These are phyloP conservation scores for Neodon shergylaensis DNA, from an alignment of 2,113 vertebrate species.

Conservation along the genomic window DNA sequence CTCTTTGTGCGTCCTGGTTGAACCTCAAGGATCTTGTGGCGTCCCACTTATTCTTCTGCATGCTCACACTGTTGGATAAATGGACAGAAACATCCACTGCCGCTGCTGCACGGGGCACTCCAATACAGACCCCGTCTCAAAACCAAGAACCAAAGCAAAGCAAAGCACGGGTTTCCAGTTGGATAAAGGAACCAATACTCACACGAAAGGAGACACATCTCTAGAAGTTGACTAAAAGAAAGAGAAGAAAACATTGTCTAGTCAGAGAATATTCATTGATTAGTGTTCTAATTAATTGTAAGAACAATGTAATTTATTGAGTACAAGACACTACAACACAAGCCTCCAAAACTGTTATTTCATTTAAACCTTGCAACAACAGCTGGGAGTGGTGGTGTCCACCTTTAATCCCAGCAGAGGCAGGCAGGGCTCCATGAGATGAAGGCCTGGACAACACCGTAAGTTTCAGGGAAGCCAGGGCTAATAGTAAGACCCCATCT, in stretches of 20 bases:
- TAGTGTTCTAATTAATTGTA: conserved; percentile 13
- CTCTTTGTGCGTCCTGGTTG: conserved; percentile 98
- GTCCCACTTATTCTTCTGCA: conserved; percentile 98
- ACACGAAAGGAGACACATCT: conserved; percentile 95
- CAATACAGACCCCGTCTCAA: not conserved
- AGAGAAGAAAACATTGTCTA: conserved; percentile 51
- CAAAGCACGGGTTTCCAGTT: not conserved
- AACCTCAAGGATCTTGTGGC: conserved; percentile 93
- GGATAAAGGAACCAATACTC: conserved; percentile 81
- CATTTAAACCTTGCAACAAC: conserved; percentile 20
- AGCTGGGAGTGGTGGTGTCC: not conserved
- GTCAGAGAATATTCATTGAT: conserved; percentile 57
- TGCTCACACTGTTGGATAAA: conserved; percentile 89
- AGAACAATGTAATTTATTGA: conserved; percentile 43
- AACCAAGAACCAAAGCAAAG: not conserved
- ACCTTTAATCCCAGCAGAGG: not conserved
- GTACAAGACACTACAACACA: conserved; percentile 15
- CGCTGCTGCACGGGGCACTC: not conserved
- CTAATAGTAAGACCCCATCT: not conserved
- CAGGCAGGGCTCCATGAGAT: not conserved
- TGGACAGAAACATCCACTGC: conserved; percentile 31
- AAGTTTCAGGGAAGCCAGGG: not conserved
- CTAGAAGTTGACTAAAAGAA: conserved; percentile 86
- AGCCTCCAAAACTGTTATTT: not conserved
- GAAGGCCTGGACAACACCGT: not conserved